Base-by-base conservation (phyloP, 2,888 invertebrate genomes). In the Dioctria linearis region DNA sequence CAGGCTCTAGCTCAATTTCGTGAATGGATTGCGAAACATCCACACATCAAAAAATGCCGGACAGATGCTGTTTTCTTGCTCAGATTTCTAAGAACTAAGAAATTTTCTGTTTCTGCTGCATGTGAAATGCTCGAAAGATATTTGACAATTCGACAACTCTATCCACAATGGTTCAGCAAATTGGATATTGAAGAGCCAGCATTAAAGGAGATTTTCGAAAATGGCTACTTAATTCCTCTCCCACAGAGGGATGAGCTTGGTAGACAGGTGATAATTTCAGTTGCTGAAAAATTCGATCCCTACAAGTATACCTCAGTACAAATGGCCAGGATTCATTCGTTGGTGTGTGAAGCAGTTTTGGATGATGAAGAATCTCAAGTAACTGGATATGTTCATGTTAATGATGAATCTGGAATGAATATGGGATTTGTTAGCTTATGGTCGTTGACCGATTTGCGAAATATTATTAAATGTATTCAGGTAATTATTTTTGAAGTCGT, bases 91-190 rank as follows among this genome's bases (percentile, higher is more conserved):
- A 92, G 96, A 57, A 95, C 95, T 63, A 95, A 96, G 88, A 97
- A 96, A 87, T 97, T 95, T 89, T 95, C 95, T 51, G 92, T 97
- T 37, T 95, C 95, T 0, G 92, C 94, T 87, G 94, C 97, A 0
- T 95, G 96, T 85, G 94, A 95, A 83, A 95, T 97, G 93, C 88
- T 97, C 83, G 96, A 97, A 87, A 92, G 95, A 71, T 97, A 97
- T 88, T 90, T 97, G 79, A 94, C 94, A 46, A 95, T 96, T 83
- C 91, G 97, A 5, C 95, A 96, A 87, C 90, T 96, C 85, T 94
- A 95, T 86, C 95, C 96, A 0, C 92, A 94, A 75, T 96, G 96
- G 96, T 97, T 96, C 90, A 92, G 92, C 84, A 93, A 94, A 80
- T 90, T 96, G 71, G 95, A 96, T 85, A 93, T 95, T 76, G 90